A percentile compares a stretch with the other conserved stretches of the same genome.
phyloP scores from a whole-genome alignment of 2,888 invertebrate species.

The Latrodectus hesperus region DNA sequence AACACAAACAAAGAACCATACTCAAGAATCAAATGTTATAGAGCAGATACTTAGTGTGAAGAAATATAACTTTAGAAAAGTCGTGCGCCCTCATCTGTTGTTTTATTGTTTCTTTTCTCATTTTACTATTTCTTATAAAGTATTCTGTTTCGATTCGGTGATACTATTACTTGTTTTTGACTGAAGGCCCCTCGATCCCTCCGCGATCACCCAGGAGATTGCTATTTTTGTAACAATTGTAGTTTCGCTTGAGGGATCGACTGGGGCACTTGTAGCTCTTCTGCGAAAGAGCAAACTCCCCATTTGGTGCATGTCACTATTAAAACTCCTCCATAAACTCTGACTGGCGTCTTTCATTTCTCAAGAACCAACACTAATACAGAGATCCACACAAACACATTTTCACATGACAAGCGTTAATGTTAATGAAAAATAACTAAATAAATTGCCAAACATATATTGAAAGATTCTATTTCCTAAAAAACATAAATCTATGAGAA shows the following conservation, averaged over 20 bases:
- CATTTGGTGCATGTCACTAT: constrained; percentile 69
- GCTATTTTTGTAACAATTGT: constrained; percentile 71
- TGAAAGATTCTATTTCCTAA: too few relatives aligned
- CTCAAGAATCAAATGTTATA: constrained; percentile 57
- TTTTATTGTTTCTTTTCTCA: constrained; percentile 64
- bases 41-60: constrained; percentile 68
- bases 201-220: constrained; percentile 68
- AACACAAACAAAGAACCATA: constrained; percentile 21
- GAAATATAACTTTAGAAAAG: constrained; percentile 54
- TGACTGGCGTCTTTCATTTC: constrained; percentile 33
- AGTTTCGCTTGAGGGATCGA: constrained; percentile 67
- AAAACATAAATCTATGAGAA: too few relatives aligned
- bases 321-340: constrained; percentile 66
- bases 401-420: too few relatives aligned
- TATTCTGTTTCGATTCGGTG: constrained; percentile 59
- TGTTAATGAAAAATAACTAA: too few relatives aligned
- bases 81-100: constrained; percentile 61
- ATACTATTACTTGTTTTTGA: constrained; percentile 64
- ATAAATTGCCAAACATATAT: too few relatives aligned
- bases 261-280: constrained; percentile 60
- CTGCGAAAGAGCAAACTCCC: constrained; percentile 29
- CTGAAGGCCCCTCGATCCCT: constrained; percentile 52
- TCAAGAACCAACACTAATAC: not conserved
- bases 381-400: not conserved
- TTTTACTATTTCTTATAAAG: constrained; percentile 44